These are phyloP conservation scores for Aphrophora alni DNA, from an alignment of 2,888 invertebrate genomes.

Conservation along the genomic window DNA sequence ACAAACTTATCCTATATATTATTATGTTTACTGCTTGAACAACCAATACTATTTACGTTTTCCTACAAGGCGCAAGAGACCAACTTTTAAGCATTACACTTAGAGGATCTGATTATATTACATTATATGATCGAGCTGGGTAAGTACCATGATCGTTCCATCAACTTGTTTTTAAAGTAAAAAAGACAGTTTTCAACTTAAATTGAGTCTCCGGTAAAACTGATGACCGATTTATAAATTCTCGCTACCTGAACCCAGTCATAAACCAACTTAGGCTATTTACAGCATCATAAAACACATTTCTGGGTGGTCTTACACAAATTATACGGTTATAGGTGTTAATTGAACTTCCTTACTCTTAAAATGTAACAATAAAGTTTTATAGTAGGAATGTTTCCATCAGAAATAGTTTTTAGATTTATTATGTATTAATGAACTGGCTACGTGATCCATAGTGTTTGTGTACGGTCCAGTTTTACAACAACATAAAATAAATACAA, in stretches of 20 bases:
- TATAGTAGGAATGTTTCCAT: neutral
- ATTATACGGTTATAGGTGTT: neutral
- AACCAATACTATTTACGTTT: too few relatives aligned
- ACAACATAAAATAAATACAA: neutral
- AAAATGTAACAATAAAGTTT: neutral
- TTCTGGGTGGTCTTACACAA: slow-evolving; percentile 1
- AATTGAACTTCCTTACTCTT: neutral
- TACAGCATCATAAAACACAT: neutral
- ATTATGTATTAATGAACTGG: neutral
- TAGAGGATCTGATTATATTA: too few relatives aligned
- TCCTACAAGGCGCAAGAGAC: too few relatives aligned
- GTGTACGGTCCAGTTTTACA: neutral
- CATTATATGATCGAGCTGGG: too few relatives aligned
- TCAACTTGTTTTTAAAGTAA: too few relatives aligned
- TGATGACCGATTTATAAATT: neutral
- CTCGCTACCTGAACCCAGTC: neutral
- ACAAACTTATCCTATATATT: too few relatives aligned
- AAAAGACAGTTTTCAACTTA: too few relatives aligned
- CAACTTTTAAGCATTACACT: too few relatives aligned
- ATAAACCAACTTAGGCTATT: neutral
- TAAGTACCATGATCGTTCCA: too few relatives aligned
- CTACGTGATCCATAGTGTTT: neutral
- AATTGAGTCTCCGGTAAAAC: too few relatives aligned
- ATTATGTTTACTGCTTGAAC: too few relatives aligned
- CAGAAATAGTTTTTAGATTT: neutral